These are phyloP conservation scores for Hyposoter dolosus DNA, from an alignment of 2,888 invertebrate species.

Conservation along the genomic window DNA sequence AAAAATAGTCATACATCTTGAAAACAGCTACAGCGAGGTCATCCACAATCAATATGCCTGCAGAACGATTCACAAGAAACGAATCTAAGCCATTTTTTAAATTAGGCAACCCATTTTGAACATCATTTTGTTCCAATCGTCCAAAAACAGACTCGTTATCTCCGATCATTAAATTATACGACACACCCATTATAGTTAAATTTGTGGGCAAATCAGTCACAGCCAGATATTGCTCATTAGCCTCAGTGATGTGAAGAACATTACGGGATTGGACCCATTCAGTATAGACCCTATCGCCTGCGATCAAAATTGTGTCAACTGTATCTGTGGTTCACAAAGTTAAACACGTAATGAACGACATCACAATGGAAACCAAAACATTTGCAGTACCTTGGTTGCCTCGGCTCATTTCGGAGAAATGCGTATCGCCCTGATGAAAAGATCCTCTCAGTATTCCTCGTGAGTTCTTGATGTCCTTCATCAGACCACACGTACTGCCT, in stretches of 20 bases:
- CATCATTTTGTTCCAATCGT: not conserved
- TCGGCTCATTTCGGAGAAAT: not conserved
- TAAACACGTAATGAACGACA: not conserved
- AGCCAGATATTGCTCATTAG: not conserved
- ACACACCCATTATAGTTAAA: not conserved
- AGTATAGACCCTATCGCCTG: slow-evolving; percentile 2
- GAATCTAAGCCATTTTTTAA: not conserved
- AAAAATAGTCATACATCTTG: not conserved
- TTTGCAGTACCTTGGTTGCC: not conserved
- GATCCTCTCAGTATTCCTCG: slow-evolving; percentile 1
- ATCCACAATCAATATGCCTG: slow-evolving; percentile 6
- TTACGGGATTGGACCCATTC: not conserved
- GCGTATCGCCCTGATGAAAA: slow-evolving; percentile 9
- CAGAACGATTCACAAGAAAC: not conserved
- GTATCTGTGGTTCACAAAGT: slow-evolving; percentile 1
- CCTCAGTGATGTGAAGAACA: not conserved
- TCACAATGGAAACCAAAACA: too few relatives aligned
- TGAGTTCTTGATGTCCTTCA: not conserved
- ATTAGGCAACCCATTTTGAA: not conserved
- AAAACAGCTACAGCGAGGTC: not conserved
- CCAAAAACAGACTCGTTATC: not conserved
- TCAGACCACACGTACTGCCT: not conserved
- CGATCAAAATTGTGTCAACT: slow-evolving; percentile 1
- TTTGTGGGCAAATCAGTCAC: not conserved
- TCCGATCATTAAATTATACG: not conserved